Evolutionary conservation across 2,797 vertebrate species (phyloP), one percentile per base, ranked within the genome.

Genomic region (Eutrigla gurnardus): DNA sequence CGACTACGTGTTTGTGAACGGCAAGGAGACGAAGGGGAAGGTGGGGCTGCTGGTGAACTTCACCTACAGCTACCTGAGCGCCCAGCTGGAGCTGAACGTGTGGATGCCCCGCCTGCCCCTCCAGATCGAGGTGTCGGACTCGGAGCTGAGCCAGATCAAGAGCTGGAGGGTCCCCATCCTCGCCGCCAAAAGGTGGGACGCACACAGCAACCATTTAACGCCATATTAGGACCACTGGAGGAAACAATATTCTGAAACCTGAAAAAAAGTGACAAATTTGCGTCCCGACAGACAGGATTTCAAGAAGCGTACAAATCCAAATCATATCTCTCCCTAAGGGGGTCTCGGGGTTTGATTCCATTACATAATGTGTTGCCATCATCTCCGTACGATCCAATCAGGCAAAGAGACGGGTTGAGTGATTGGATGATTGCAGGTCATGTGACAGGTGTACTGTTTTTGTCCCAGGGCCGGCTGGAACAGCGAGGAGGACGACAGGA

Each of bases 71-170:
- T 96, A 98, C 93, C 93, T 98, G 92, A 96, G 91, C 37, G 93
- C 95, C 55, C 93, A 95, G 68, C 94, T 98, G 15, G 95, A 97
- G 84, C 89, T 98, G 87, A 96, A 94, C 0, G 97, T 98, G 39
- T 98, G 97, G 97, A 95, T 95, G 73, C 97, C 98, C 60, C 96
- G 89, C 40, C 96, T 97, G 12, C 97, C 97, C 0, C 95, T 98
- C 73, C 95, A 97, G 89, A 97, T 99, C 6, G 97, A 98, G 83
- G 93, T 98, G 80, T 97, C 97, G 0, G 97, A 98, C 93, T 91
- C 95, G 0, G 96, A 98, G 83, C 94, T 99, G 70, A 97, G 96
- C 89, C 97, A 98, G 93, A 96, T 99, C 91, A 98, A 97, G 91
- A 96, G 96, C 70, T 98, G 97, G 97, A 95, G 97, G 89, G 96